A percentile compares a stretch with the other conserved stretches of the same genome.
Evolutionary conservation across 2,888 invertebrate species (phyloP).

Genomic region (Flexamia atlantica): DNA sequence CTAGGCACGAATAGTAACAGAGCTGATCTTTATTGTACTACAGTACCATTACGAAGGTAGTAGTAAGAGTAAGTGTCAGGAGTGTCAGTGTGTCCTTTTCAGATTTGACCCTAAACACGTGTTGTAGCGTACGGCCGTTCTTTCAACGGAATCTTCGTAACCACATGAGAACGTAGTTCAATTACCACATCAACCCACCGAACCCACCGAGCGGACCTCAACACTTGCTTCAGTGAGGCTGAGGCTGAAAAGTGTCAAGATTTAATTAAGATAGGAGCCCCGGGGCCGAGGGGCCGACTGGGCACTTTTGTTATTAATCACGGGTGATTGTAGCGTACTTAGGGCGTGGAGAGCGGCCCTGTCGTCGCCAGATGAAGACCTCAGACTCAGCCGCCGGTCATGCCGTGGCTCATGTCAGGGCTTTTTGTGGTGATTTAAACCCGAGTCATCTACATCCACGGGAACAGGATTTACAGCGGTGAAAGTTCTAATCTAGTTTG

Average conservation of each 20-base stretch:
- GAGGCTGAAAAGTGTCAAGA: constrained; percentile 38
- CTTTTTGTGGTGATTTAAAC: background rate
- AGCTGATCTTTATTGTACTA: no score
- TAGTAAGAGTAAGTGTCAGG: no score
- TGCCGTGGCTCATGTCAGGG: background rate
- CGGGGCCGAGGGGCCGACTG: background rate
- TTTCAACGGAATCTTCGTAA: no score
- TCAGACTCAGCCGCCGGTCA: background rate
- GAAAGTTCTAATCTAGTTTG: background rate
- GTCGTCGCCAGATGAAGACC: constrained; percentile 9
- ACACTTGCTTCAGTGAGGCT: background rate
- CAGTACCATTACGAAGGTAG: no score
- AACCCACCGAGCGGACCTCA: constrained; percentile 5
- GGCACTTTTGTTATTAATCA: constrained; percentile 40
- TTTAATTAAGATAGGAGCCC: constrained; percentile 52
- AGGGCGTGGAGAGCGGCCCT: background rate
- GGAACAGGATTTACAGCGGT: background rate
- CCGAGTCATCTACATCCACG: background rate
- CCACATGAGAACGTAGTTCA: no score
- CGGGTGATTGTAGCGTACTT: constrained; percentile 26
- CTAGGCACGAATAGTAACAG: no score
- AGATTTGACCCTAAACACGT: no score
- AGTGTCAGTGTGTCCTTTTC: no score
- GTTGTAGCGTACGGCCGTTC: no score
- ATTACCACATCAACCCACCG: no score